phyloP scores from a whole-genome alignment of 2,113 vertebrate genomes.

The Nycticryphes semicollaris region DNA sequence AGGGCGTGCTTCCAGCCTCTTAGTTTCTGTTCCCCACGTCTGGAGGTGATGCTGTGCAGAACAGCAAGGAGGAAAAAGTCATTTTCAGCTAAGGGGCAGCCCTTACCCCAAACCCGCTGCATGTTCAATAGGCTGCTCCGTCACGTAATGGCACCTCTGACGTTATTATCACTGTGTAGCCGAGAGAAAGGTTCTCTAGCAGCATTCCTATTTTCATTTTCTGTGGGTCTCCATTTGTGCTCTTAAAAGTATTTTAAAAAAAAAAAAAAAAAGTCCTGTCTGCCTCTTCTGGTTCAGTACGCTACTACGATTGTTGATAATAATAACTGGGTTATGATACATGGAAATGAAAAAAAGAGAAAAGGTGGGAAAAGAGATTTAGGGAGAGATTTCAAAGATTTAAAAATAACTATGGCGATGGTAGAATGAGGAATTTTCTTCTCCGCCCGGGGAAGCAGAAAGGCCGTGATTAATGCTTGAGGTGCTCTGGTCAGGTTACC shows the following conservation, averaged over 20 bases:
- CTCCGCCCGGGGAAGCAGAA: neutral
- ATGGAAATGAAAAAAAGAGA: neutral
- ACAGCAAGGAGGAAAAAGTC: neutral
- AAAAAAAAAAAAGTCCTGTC: neutral
- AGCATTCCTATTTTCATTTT: neutral
- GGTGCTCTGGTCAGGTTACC: slow-evolving; percentile 20
- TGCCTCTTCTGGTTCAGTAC: neutral
- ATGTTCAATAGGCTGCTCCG: neutral
- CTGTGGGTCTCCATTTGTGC: neutral
- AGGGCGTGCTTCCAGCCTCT: neutral
- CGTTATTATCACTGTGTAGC: neutral
- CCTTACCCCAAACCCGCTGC: neutral
- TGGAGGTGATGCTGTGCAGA: neutral
- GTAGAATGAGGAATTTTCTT: neutral
- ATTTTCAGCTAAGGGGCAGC: neutral
- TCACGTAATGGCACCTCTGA: neutral
- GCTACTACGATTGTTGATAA: neutral
- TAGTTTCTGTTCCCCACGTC: rapidly evolving
- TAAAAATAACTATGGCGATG: neutral
- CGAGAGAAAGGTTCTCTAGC: neutral
- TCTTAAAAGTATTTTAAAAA: neutral
- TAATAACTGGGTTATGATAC: neutral
- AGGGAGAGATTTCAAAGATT: neutral
- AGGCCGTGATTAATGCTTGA: neutral
- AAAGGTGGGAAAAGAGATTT: neutral